Conservation (phyloP, 2,113 vertebrate species). For the Raja brachyura region DNA sequence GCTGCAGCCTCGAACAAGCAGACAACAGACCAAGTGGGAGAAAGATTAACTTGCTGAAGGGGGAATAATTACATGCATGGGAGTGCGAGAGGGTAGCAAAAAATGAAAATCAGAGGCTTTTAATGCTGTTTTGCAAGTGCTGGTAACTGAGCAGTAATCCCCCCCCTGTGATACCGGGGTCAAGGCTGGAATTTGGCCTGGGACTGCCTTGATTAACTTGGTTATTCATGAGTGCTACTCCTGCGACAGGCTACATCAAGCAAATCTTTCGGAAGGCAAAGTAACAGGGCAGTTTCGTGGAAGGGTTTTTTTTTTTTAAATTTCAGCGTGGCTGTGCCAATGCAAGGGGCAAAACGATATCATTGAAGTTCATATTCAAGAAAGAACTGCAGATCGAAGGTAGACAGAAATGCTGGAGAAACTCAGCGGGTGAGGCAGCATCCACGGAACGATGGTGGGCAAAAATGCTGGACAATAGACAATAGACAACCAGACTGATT, state of each 20-base stretch:
- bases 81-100: not conserved
- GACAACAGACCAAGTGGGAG: not conserved
- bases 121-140: not conserved
- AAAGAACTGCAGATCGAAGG: too few species aligned
- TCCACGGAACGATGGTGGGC: too few species aligned
- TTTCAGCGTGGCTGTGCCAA: too few species aligned
- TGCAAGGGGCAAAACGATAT: too few species aligned
- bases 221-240: constrained; percentile 14
- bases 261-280: not conserved
- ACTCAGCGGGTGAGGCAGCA: too few species aligned
- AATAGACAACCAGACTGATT: too few species aligned
- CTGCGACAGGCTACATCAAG: constrained; percentile 24
- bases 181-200: constrained; percentile 18
- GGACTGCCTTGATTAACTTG: constrained; percentile 4
- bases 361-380: too few species aligned
- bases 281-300: not conserved
- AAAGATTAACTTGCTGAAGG: not conserved
- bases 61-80: constrained; percentile 12
- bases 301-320: not conserved
- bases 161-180: constrained; percentile 6
- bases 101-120: not conserved
- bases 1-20: not conserved
- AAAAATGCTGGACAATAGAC: too few species aligned
- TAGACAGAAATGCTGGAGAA: too few species aligned
- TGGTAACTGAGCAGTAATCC: not conserved